phyloP scores from a whole-genome alignment of 2,113 vertebrate species.

The Nerophis ophidion region DNA sequence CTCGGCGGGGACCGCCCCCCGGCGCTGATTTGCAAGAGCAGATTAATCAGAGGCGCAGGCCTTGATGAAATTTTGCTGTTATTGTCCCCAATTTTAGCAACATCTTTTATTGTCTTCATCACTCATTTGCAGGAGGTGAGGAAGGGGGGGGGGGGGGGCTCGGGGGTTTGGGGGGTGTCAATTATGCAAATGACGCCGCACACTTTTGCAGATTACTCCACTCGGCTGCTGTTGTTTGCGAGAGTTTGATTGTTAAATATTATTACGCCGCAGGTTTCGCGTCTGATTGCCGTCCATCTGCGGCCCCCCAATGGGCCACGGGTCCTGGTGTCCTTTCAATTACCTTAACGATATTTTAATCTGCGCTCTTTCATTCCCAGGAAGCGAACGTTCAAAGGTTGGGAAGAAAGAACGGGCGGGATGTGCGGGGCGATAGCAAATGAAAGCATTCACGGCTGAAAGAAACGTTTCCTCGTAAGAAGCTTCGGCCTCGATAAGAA shows the following conservation, averaged over 20 bases:
- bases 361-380: slow-evolving; percentile 94
- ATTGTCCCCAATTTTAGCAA: slow-evolving; percentile 99
- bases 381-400: slow-evolving; percentile 95
- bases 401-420: slow-evolving; percentile 92
- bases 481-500: slow-evolving; percentile 83
- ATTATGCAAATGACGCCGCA: slow-evolving; percentile 98
- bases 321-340: slow-evolving; percentile 99
- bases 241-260: slow-evolving; percentile 99
- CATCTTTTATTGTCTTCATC: slow-evolving; percentile 99
- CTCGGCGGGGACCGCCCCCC: slow-evolving; percentile 39
- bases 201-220: slow-evolving; percentile 97
- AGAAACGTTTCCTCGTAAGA: slow-evolving; percentile 79
- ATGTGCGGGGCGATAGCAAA: slow-evolving; percentile 87
- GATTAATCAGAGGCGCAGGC: slow-evolving; percentile 96
- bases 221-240: slow-evolving; percentile 89
- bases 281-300: slow-evolving; percentile 87
- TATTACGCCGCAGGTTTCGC: slow-evolving; percentile 92
- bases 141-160: slow-evolving; percentile 21
- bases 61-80: slow-evolving; percentile 99
- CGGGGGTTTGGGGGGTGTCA: slow-evolving; percentile 69
- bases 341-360: slow-evolving; percentile 99
- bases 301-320: slow-evolving; percentile 58
- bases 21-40: slow-evolving; percentile 94
- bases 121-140: slow-evolving; percentile 88
- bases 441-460: slow-evolving; percentile 89